Percentiles rank a stretch among this genome's conserved stretches.
Evolutionary conservation across 2,888 invertebrate genomes (phyloP).

Genomic region (Plagiodera versicolora): DNA sequence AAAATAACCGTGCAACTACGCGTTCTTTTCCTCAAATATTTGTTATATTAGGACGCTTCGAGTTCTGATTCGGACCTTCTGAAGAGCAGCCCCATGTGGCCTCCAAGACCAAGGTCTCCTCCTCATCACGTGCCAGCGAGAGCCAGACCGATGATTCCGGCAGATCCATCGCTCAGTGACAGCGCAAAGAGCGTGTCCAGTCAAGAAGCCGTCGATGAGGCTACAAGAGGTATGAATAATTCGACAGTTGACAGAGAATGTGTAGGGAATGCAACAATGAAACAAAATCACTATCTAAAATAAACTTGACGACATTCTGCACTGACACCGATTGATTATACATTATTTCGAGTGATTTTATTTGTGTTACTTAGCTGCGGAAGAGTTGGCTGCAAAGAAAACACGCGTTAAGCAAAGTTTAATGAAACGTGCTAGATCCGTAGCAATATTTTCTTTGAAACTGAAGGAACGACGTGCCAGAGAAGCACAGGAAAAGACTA

Average conservation of each 20-base stretch:
- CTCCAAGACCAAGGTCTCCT: conserved; percentile 51
- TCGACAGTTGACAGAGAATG: not conserved
- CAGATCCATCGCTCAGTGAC: conserved; percentile 59
- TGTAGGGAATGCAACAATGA: not conserved
- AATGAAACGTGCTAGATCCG: conserved; percentile 82
- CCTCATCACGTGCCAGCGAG: conserved; percentile 29
- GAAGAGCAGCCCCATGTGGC: conserved; percentile 53
- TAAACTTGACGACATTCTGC: no score
- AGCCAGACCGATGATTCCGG: conserved; percentile 44
- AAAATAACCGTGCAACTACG: conserved; percentile 1
- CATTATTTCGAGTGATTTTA: no score
- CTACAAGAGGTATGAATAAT: conserved; percentile 47
- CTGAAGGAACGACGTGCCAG: conserved; percentile 76
- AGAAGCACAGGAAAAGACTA: conserved; percentile 72
- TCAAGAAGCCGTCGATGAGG: conserved; percentile 58
- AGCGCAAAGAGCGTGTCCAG: conserved; percentile 61
- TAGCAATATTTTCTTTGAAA: conserved; percentile 83
- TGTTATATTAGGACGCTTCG: conserved; percentile 54
- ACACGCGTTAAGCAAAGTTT: conserved; percentile 71
- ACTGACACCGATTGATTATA: no score
- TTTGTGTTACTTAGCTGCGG: conserved; percentile 53
- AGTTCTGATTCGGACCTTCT: conserved; percentile 63
- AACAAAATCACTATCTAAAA: no score
- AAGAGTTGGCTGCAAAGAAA: conserved; percentile 67
- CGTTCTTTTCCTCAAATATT: no score